Percentiles rank a stretch among this genome's conserved stretches.
phyloP scores from a whole-genome alignment of 2,113 vertebrate genomes.

The Poeciliopsis turrubarensis region DNA sequence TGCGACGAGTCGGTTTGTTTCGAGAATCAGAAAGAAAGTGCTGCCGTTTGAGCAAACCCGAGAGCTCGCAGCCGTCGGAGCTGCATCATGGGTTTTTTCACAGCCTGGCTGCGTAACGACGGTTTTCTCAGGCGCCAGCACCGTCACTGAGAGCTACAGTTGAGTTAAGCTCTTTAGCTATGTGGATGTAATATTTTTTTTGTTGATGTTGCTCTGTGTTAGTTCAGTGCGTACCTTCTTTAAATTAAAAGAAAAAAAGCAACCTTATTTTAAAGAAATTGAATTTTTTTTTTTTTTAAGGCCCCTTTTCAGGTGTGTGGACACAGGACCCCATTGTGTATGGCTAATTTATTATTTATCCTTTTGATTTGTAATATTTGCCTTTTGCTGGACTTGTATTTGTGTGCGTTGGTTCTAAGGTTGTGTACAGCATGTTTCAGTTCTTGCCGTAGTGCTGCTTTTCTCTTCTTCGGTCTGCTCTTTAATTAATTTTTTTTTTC shows the following conservation, averaged over 20 bases:
- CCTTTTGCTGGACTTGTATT: slow-evolving; percentile 81
- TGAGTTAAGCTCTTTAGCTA: slow-evolving; percentile 56
- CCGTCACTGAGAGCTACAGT: slow-evolving; percentile 11
- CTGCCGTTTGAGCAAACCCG: slow-evolving; percentile 29
- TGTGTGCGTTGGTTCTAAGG: slow-evolving; percentile 77
- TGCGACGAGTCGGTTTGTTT: slow-evolving; percentile 56
- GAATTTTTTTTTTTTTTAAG: slow-evolving; percentile 44
- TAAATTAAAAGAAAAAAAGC: slow-evolving; percentile 45
- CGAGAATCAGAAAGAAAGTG: slow-evolving; percentile 31
- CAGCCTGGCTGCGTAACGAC: not conserved
- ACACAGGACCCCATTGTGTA: slow-evolving; percentile 70
- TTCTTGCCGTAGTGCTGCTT: slow-evolving; percentile 77
- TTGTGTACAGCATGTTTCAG: slow-evolving; percentile 84
- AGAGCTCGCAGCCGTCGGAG: slow-evolving; percentile 10
- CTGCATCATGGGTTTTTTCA: slow-evolving; percentile 1
- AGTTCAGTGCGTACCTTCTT: slow-evolving; percentile 73
- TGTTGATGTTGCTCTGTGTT: slow-evolving; percentile 78
- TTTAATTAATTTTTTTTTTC: slow-evolving; percentile 70
- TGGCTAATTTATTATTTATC: slow-evolving; percentile 84
- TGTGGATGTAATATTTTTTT: slow-evolving; percentile 76
- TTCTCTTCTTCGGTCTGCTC: slow-evolving; percentile 64
- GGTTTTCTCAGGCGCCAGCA: slow-evolving; percentile 28
- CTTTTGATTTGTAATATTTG: slow-evolving; percentile 78
- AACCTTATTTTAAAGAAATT: slow-evolving; percentile 59
- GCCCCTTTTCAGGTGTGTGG: slow-evolving; percentile 46